Conservation (phyloP, 2,113 vertebrate genomes). For the Nansenia antarctica region DNA sequence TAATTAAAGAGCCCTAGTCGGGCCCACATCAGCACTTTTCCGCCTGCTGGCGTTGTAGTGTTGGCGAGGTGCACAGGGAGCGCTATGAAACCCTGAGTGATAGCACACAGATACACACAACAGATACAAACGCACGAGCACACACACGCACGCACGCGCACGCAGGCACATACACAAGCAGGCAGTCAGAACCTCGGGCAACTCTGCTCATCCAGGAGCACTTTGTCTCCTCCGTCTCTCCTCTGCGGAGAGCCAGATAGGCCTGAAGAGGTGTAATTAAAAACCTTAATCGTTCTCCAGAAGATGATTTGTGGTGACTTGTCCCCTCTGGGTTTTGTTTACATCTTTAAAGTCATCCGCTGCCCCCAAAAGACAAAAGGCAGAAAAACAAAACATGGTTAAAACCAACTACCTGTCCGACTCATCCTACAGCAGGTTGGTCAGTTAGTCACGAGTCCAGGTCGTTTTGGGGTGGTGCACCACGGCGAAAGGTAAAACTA, state of each 20-base stretch:
- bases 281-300: background rate
- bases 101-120: background rate
- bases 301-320: background rate
- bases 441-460: background rate
- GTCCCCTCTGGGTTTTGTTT: background rate
- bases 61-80: background rate
- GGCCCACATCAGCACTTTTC: slow-evolving; percentile 59
- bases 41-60: background rate
- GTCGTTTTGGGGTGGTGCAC: background rate
- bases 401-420: background rate
- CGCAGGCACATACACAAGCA: background rate
- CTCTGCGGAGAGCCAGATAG: background rate
- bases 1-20: slow-evolving; percentile 61
- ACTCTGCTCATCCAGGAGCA: slow-evolving; percentile 18
- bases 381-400: background rate
- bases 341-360: background rate
- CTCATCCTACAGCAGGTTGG: background rate
- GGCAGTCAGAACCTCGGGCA: slow-evolving; percentile 8
- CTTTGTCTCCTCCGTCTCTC: slow-evolving; percentile 13
- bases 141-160: too few relatives aligned
- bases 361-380: background rate
- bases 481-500: background rate
- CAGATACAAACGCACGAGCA: too few relatives aligned
- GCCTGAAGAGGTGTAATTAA: background rate
- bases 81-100: slow-evolving; percentile 1